Conservation (phyloP, 1,140 invertebrate species). For the Neodiprion virginianus region DNA sequence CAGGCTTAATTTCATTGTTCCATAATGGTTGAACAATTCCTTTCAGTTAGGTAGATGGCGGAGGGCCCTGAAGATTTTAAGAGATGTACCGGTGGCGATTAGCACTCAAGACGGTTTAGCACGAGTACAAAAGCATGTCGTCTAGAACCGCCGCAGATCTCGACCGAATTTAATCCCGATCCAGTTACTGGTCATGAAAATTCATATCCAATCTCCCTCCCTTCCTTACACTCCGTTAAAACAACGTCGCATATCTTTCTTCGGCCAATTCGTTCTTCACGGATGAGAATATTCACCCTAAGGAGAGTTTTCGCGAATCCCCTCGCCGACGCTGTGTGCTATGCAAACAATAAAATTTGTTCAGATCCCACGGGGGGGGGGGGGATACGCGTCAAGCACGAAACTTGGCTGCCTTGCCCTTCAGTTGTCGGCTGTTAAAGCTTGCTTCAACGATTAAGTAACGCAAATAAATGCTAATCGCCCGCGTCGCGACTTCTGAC, state of each 20-base stretch:
- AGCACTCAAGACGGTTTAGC: not conserved
- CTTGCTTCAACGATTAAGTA: not conserved
- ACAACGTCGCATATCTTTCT: no score
- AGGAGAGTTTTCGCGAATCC: not conserved
- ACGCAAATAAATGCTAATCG: not conserved
- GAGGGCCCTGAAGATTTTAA: not conserved
- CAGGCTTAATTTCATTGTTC: not conserved
- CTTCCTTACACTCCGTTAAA: no score
- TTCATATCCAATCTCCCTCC: not conserved
- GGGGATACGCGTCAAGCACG: not conserved
- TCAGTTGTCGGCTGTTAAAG: not conserved
- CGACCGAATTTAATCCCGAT: not conserved
- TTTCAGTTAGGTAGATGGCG: not conserved
- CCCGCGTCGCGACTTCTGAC: not conserved
- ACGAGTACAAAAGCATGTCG: not conserved
- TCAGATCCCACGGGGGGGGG: no score
- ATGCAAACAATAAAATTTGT: no score
- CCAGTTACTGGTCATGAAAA: not conserved
- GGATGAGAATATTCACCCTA: not conserved
- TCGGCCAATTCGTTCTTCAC: not conserved
- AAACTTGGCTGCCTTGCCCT: not conserved
- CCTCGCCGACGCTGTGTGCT: not conserved
- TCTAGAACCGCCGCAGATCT: not conserved
- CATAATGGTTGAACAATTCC: not conserved
- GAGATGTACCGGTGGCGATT: not conserved